A percentile compares a stretch with the other conserved stretches of the same genome.
These are phyloP conservation scores for Tapirus terrestris DNA, from an alignment of 2,113 vertebrate genomes.

Conservation along the genomic window DNA sequence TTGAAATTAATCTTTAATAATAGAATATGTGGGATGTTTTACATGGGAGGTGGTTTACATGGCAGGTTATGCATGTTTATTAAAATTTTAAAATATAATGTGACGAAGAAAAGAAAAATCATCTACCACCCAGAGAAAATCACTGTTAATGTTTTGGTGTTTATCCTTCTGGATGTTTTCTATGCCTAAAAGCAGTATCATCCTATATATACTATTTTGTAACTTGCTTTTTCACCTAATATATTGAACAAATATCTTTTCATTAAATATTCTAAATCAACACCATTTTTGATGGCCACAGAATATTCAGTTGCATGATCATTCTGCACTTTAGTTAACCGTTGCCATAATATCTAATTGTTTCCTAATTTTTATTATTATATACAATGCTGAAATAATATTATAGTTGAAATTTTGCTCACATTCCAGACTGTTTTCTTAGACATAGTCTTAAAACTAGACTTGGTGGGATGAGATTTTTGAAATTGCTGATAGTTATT, in stretches of 20 bases:
- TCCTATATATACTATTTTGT: neutral
- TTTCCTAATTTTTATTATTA: neutral
- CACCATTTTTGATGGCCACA: neutral
- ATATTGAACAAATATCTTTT: neutral
- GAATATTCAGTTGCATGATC: neutral
- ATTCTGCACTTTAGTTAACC: neutral
- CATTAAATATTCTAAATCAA: neutral
- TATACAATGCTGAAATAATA: neutral
- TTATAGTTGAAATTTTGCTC: neutral
- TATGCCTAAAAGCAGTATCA: neutral
- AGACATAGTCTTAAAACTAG: neutral
- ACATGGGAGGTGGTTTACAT: no score
- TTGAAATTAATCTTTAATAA: neutral
- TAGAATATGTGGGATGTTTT: neutral
- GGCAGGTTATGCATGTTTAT: neutral
- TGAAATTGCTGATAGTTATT: neutral
- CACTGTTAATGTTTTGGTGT: neutral
- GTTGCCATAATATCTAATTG: neutral
- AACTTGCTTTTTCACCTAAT: neutral
- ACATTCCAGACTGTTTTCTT: neutral
- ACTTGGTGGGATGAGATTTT: neutral
- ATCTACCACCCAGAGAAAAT: neutral
- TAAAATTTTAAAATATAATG: neutral
- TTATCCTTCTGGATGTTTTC: neutral
- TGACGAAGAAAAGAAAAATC: neutral